Conservation (phyloP, 2,888 invertebrate genomes). For the Autographa pulchrina region DNA sequence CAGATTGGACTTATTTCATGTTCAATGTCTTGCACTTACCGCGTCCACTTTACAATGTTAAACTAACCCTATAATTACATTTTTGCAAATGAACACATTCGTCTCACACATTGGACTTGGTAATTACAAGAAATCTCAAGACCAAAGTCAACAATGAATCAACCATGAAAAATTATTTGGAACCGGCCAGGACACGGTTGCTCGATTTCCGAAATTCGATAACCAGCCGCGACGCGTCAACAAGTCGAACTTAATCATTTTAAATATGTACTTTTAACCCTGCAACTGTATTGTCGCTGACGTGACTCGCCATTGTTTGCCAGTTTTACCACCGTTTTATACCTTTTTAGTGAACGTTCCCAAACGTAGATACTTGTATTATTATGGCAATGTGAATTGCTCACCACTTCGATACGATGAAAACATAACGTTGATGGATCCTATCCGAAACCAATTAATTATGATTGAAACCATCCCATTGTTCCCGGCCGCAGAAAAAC, state of each 20-base stretch:
- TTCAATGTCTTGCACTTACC: constrained; percentile 13
- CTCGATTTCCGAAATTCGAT: constrained; percentile 81
- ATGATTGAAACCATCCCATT: constrained; percentile 25
- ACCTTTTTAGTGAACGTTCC: constrained; percentile 62
- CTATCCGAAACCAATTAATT: constrained; percentile 36
- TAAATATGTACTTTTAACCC: constrained; percentile 82
- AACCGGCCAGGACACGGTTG: constrained; percentile 68
- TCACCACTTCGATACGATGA: constrained; percentile 39
- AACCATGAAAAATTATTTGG: constrained; percentile 78
- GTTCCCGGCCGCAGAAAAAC: constrained; percentile 23
- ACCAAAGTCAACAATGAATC: constrained; percentile 65
- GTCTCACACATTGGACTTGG: constrained; percentile 31
- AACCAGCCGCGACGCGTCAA: constrained; percentile 85
- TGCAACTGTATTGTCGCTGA: constrained; percentile 71
- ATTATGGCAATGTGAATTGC: constrained; percentile 44
- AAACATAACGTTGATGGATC: constrained; percentile 40
- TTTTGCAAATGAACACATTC: constrained; percentile 13
- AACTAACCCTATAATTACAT: not conserved
- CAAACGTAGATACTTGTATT: constrained; percentile 51
- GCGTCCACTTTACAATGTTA: not conserved
- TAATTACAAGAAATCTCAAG: constrained; percentile 55
- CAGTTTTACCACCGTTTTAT: constrained; percentile 73
- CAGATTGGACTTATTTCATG: constrained; percentile 36
- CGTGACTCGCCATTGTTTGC: constrained; percentile 82
- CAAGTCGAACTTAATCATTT: constrained; percentile 87